Evolutionary conservation across 1,140 invertebrate genomes (phyloP), one percentile per base, ranked within the genome.

Genomic region (Panagrolaimus sp.): DNA sequence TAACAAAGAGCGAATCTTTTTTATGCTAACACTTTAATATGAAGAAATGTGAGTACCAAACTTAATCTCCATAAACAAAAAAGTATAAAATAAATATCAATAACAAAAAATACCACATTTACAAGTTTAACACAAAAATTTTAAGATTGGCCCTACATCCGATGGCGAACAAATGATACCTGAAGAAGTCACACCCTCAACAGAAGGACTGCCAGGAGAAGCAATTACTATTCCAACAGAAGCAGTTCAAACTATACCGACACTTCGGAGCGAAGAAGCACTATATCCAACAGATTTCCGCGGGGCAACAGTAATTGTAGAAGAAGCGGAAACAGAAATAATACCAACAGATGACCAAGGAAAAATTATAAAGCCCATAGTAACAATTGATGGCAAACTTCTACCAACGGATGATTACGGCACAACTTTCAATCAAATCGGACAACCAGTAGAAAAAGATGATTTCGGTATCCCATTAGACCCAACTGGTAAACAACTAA

Each of bases 401-500:
- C 45, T 77, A 7, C 61, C 16, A 5, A 69, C 61, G 1, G 66
- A 78, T 57, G 64, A 51, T 3, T 38, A 44, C 20, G 65, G 66
- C 27, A 78, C 67, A 31, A 44, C 31, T 25, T 62, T 70, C 7
- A 65, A 77, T 51, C 66, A 31, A 11, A 20, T 66, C 23, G 76
- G 70, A 11, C 20, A 68, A 31, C 47, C 61, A 31, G 64, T 77
- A 5, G 63, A 47, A n/a, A 43, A 57, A 8, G 66, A 77, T 48
- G 68, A 78, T 4, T 71, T 74, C 1, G 62, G 70, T 31, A 47
- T 62, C 42, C 66, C 72, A 38, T 20, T 80, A 1, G 74, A 67
- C 2, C 78, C 78, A 8, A 74, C 82, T 51, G 76, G 76, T 0
- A 46, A 69, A 9, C 47, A 65, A 38, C 63, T 80, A 27, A 53